A percentile compares a stretch with the other conserved stretches of the same genome.
Conservation (phyloP, 2,113 vertebrate genomes). For the Anseranas semipalmata region DNA sequence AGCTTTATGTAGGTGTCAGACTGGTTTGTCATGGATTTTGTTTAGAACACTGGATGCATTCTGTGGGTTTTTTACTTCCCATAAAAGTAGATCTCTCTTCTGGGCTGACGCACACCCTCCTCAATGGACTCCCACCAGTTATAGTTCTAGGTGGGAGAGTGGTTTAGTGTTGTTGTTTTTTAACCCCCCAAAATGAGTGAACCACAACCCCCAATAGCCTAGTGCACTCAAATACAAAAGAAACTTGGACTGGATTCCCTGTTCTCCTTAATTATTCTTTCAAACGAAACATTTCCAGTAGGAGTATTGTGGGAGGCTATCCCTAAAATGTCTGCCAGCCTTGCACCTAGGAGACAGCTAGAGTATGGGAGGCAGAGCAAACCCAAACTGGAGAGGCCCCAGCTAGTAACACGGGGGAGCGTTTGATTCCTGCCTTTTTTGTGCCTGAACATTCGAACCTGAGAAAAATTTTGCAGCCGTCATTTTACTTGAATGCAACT, state of each 20-base stretch:
- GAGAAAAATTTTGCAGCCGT: not conserved
- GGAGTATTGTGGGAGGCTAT: not conserved
- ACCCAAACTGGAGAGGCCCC: not conserved
- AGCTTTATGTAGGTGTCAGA: conserved; percentile 42
- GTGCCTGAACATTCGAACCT: not conserved
- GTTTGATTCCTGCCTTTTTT: not conserved
- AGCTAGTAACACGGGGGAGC: not conserved
- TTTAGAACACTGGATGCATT: not conserved
- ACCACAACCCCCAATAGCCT: not conserved
- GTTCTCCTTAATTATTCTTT: not conserved
- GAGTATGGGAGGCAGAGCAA: rapidly evolving
- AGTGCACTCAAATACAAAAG: not conserved
- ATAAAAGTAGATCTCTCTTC: not conserved
- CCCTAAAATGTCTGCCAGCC: rapidly evolving
- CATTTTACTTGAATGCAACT: not conserved
- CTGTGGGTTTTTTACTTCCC: not conserved
- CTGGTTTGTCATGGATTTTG: conserved; percentile 13
- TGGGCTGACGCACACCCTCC: rapidly evolving
- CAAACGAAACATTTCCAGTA: not conserved
- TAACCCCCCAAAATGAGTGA: not conserved
- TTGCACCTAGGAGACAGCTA: not conserved
- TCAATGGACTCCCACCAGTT: not conserved
- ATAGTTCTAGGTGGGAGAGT: not conserved
- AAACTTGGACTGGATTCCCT: not conserved
- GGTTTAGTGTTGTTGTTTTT: not conserved